Percentiles rank a stretch among this genome's conserved stretches.
phyloP scores from a whole-genome alignment of 2,797 vertebrate species.

The Alectoris magna region DNA sequence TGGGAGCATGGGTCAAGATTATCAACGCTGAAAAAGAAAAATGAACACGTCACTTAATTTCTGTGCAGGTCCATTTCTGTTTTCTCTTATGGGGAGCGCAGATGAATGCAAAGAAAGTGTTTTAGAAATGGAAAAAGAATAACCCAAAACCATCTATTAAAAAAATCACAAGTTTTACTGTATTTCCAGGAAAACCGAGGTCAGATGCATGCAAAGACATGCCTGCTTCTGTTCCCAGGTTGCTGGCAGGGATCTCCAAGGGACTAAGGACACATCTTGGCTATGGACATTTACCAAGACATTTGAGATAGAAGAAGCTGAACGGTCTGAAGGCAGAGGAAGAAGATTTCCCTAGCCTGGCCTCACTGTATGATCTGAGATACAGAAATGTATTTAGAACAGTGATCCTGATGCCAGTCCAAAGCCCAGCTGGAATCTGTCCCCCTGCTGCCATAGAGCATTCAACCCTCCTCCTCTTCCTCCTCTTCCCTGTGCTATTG shows the following conservation, averaged over 20 bases:
- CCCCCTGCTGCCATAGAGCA: not conserved
- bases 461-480: not conserved
- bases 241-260: not conserved
- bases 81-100: not conserved
- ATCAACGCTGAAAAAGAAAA: not conserved
- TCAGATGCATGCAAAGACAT: not conserved
- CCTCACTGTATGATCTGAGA: not conserved
- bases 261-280: not conserved
- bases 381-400: not conserved
- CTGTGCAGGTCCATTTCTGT: not conserved
- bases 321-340: not conserved
- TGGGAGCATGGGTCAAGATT: not conserved
- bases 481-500: too few relatives aligned
- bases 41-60: not conserved
- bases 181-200: not conserved
- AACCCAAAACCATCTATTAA: not conserved
- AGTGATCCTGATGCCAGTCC: too few relatives aligned
- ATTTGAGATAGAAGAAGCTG: not conserved
- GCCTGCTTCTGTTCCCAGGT: not conserved
- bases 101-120: not conserved
- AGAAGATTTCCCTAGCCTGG: not conserved
- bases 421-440: not conserved
- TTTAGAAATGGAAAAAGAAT: not conserved
- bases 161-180: not conserved
- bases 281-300: not conserved